A percentile compares a stretch with the other conserved stretches of the same genome.
Conservation (phyloP, 1,140 invertebrate species). For the Drosophila lini region DNA sequence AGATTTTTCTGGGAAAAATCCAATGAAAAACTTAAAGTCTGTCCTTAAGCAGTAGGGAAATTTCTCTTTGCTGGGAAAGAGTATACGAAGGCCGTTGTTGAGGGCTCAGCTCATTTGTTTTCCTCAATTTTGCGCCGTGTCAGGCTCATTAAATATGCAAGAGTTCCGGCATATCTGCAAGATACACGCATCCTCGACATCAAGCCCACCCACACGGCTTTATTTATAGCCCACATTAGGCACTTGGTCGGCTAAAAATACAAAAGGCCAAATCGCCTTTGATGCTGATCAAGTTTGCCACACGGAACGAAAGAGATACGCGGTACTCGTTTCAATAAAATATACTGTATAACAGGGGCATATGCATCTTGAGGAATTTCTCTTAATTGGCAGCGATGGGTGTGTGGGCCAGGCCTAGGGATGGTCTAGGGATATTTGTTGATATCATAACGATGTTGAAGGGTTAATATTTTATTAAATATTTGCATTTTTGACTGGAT, state of each 20-base stretch:
- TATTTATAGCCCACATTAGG: constrained; percentile 56
- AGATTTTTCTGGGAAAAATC: constrained; percentile 5
- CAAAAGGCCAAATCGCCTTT: constrained; percentile 28
- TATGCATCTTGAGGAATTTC: constrained; percentile 50
- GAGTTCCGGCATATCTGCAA: constrained; percentile 34
- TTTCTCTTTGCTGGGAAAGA: not conserved
- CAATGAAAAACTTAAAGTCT: constrained; percentile 10
- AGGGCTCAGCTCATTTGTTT: constrained; percentile 12
- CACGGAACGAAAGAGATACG: constrained; percentile 31
- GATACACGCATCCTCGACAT: constrained; percentile 26
- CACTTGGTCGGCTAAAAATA: constrained; percentile 56
- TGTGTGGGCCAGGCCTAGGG: not conserved
- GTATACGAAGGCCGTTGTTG: constrained; percentile 4
- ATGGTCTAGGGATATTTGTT: not conserved
- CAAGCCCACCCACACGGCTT: constrained; percentile 18
- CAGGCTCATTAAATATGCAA: constrained; percentile 55
- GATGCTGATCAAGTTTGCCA: constrained; percentile 45
- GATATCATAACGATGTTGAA: not conserved
- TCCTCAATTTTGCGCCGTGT: constrained; percentile 28
- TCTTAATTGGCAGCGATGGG: constrained; percentile 54
- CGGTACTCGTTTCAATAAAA: constrained; percentile 21
- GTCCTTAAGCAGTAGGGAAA: not conserved
- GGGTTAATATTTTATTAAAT: not conserved
- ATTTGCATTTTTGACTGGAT: not conserved
- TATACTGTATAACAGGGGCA: constrained; percentile 21